These are phyloP conservation scores for Drosophila helvetica DNA, from an alignment of 2,888 invertebrate genomes.

Conservation along the genomic window DNA sequence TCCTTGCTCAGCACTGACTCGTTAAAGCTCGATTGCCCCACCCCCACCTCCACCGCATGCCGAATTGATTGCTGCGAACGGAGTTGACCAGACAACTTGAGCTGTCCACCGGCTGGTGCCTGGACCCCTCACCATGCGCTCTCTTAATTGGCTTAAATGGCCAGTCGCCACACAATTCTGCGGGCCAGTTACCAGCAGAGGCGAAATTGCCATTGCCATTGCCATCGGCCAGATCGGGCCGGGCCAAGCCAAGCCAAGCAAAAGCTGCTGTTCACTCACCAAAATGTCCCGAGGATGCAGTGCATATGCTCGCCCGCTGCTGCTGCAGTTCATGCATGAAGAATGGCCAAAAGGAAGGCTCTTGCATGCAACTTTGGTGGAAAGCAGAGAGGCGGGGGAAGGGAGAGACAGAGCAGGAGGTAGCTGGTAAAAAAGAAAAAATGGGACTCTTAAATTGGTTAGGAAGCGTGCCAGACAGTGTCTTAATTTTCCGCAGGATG, in stretches of 20 bases:
- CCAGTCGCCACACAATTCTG: conserved; percentile 25
- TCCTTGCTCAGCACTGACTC: conserved; percentile 29
- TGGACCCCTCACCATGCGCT: conserved; percentile 30
- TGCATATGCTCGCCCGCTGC: conserved; percentile 27
- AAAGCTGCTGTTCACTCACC: background rate
- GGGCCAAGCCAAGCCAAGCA: conserved; percentile 17
- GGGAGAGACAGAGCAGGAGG: conserved; percentile 3
- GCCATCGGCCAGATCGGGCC: conserved; percentile 5
- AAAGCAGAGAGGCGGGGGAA: background rate
- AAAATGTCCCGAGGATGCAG: conserved; percentile 24
- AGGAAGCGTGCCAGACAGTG: conserved; percentile 73
- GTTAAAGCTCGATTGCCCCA: conserved; percentile 18
- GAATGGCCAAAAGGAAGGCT: conserved; percentile 18
- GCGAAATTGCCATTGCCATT: background rate
- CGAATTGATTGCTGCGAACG: conserved; percentile 21
- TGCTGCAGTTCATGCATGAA: conserved; percentile 20
- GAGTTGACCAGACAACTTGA: conserved; percentile 19
- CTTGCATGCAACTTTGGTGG: conserved; percentile 18
- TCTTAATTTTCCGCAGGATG: conserved; percentile 77
- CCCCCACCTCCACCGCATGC: background rate
- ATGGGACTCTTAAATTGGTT: conserved; percentile 69
- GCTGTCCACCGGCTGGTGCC: conserved; percentile 10
- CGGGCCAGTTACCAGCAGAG: conserved; percentile 7
- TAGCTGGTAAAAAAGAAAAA: conserved; percentile 43
- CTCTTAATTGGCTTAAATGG: conserved; percentile 46